Evolutionary conservation across 1,140 invertebrate species (phyloP).

Genomic region (Macrotrachela quadricornifera): DNA sequence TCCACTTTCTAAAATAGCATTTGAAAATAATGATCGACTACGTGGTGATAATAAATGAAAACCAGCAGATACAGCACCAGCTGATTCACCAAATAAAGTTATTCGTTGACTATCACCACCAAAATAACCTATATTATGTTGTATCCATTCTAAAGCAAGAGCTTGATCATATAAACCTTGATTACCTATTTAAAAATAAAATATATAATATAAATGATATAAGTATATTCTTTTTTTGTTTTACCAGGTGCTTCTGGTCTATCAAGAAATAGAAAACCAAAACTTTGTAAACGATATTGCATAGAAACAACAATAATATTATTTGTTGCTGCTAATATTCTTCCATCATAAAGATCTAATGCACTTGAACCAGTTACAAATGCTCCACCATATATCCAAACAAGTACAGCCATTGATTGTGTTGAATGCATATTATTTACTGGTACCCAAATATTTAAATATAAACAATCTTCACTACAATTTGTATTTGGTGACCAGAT

Average conservation of each 20-base stretch:
- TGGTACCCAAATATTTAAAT: conserved; percentile 66
- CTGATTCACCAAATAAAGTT: conserved; percentile 84
- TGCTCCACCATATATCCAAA: conserved; percentile 89
- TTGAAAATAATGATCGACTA: conserved; percentile 57
- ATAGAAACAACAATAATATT: conserved; percentile 81
- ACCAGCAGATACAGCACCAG: conserved; percentile 53
- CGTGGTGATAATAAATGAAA: conserved; percentile 72
- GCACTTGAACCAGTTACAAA: conserved; percentile 65
- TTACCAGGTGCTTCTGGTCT: conserved; percentile 42
- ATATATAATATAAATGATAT: too few species aligned
- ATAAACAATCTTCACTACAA: conserved; percentile 82
- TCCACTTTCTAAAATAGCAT: conserved; percentile 43
- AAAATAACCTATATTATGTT: conserved; percentile 72
- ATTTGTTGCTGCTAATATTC: conserved; percentile 47
- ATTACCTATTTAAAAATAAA: conserved; percentile 55
- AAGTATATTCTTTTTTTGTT: too few species aligned
- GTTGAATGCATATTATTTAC: conserved; percentile 27
- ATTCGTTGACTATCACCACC: conserved; percentile 81
- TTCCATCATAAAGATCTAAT: conserved; percentile 74
- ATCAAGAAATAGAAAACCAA: conserved; percentile 78
- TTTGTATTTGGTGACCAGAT: conserved; percentile 89
- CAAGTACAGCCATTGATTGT: conserved; percentile 35
- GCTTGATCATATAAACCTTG: conserved; percentile 78
- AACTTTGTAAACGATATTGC: conserved; percentile 65
- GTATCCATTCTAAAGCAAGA: conserved; percentile 53